Evolutionary conservation across 1,140 invertebrate species (phyloP).

Genomic region (Halesus radiatus): DNA sequence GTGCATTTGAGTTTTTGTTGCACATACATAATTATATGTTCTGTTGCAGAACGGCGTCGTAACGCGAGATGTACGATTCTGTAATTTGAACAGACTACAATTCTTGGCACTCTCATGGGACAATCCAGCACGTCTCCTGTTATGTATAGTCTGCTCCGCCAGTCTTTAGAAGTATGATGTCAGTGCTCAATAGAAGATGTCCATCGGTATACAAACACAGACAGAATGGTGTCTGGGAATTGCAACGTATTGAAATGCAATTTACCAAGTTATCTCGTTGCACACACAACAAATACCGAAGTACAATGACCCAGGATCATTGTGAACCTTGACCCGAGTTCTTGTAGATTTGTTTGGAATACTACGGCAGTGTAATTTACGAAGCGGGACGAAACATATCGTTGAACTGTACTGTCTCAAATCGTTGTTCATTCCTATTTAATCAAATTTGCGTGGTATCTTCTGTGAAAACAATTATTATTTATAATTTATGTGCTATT

Average conservation of each 20-base stretch:
- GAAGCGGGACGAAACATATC: too few species aligned
- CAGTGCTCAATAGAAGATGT: neutral
- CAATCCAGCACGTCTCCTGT: slow-evolving; percentile 5
- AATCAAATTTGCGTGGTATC: too few species aligned
- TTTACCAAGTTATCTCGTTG: neutral
- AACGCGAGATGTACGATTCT: too few species aligned
- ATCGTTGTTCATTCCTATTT: too few species aligned
- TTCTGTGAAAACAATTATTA: too few species aligned
- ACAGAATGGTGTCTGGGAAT: neutral
- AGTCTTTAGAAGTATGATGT: neutral
- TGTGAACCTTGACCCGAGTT: neutral
- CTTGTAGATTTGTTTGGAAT: too few species aligned
- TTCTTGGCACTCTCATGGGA: neutral
- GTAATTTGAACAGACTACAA: neutral
- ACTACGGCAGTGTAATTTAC: too few species aligned
- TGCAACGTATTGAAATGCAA: slow-evolving; percentile 6
- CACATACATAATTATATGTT: too few species aligned
- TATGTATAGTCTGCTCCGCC: slow-evolving; percentile 3
- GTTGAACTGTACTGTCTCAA: too few species aligned
- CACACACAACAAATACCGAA: neutral
- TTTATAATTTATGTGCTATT: too few species aligned
- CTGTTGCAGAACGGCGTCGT: too few species aligned
- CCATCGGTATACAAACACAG: neutral
- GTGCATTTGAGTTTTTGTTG: too few species aligned
- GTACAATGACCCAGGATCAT: neutral